phyloP scores from a whole-genome alignment of 2,888 invertebrate species.

The Taphrorychus bicolor region DNA sequence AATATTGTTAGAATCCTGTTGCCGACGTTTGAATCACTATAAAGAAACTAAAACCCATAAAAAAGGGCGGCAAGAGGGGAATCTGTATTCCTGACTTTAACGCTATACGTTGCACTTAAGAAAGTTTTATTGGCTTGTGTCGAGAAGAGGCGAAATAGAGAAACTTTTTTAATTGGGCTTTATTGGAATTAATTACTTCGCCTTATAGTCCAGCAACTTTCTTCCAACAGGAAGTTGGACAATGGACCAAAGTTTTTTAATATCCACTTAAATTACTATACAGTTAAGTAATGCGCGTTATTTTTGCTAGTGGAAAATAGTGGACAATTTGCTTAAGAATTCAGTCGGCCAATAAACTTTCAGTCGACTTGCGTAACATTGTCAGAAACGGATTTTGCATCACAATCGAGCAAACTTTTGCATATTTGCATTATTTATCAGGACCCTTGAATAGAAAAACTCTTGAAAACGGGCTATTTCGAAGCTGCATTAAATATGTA shows the following conservation, averaged over 20 bases:
- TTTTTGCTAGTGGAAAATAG: neutral
- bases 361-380: slow-evolving; percentile 26
- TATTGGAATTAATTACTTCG: slow-evolving; percentile 20
- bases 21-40: neutral
- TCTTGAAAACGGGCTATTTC: slow-evolving; percentile 26
- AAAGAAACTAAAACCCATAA: too few species aligned
- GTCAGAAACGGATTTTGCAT: slow-evolving; percentile 30
- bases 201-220: neutral
- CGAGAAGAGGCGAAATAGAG: slow-evolving; percentile 6
- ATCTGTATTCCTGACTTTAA: neutral
- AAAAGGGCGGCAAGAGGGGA: too few species aligned
- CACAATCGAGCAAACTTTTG: slow-evolving; percentile 33
- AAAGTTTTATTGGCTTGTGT: slow-evolving; percentile 9
- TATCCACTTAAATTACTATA: slow-evolving; percentile 1
- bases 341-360: slow-evolving; percentile 19
- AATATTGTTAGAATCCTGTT: neutral
- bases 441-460: slow-evolving; percentile 25
- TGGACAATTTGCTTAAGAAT: slow-evolving; percentile 12
- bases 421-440: slow-evolving; percentile 38
- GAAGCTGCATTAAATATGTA: slow-evolving; percentile 28
- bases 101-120: neutral
- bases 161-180: slow-evolving; percentile 20
- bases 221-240: neutral
- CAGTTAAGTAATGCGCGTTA: neutral
- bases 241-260: neutral